phyloP scores from a whole-genome alignment of 2,113 vertebrate genomes.

The Donacobius atricapilla region DNA sequence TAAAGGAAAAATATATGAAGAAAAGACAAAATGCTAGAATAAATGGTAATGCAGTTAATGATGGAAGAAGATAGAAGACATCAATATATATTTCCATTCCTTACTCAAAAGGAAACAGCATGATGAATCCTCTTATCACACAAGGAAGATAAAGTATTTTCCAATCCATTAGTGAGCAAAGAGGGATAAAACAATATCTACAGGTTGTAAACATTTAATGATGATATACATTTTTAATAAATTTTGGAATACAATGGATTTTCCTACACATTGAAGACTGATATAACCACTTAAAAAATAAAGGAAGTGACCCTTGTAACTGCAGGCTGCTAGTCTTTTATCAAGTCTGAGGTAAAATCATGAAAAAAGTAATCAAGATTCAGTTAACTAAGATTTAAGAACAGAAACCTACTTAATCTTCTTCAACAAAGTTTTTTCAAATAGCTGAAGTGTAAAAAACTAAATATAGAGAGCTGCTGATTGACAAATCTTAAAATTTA shows the following conservation, averaged over 20 bases:
- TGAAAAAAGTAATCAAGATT: background rate
- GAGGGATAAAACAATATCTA: background rate
- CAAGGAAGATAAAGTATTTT: background rate
- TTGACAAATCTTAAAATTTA: background rate
- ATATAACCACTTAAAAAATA: background rate
- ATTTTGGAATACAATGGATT: background rate
- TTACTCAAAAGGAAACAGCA: background rate
- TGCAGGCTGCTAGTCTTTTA: background rate
- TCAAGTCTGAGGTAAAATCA: background rate
- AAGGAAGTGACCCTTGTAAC: background rate
- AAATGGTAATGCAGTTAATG: background rate
- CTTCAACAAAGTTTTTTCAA: background rate
- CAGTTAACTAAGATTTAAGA: background rate
- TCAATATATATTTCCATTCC: background rate
- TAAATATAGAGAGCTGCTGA: background rate
- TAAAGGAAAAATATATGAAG: background rate
- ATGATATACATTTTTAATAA: background rate
- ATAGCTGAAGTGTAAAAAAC: background rate
- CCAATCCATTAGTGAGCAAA: slow-evolving; percentile 4
- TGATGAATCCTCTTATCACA: background rate
- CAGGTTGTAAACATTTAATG: background rate
- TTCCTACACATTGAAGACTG: background rate
- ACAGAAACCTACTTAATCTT: background rate
- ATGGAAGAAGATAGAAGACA: background rate
- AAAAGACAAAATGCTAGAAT: background rate